These are phyloP conservation scores for Sarcophaga peregrina DNA, from an alignment of 1,140 invertebrate genomes.

Conservation along the genomic window DNA sequence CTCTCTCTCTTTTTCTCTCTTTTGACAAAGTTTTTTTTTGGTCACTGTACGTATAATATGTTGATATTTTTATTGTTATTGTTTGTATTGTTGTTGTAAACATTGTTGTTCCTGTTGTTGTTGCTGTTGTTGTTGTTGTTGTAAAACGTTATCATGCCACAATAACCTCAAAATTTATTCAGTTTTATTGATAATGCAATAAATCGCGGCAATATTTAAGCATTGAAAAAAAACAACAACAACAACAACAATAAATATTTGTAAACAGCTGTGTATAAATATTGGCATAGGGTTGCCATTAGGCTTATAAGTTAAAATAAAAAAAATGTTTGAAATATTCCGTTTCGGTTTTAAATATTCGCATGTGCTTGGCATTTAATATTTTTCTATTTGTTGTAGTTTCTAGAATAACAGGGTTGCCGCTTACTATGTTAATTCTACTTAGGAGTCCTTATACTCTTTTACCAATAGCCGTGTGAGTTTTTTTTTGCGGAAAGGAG, in stretches of 20 bases:
- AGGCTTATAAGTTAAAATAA: too few species aligned
- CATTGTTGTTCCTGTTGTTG: slow-evolving; percentile 44
- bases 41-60: not conserved
- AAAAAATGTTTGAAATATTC: too few species aligned
- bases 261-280: not conserved
- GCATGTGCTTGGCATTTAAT: too few species aligned
- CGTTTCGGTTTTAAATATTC: too few species aligned
- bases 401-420: too few species aligned
- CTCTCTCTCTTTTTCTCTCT: too few species aligned
- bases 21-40: too few species aligned
- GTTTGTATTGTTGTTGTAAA: not conserved
- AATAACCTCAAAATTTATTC: slow-evolving; percentile 66
- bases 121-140: not conserved
- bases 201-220: slow-evolving; percentile 52
- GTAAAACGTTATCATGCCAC: slow-evolving; percentile 65
- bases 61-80: not conserved
- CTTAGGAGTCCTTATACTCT: too few species aligned
- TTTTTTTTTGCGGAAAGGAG: too few species aligned
- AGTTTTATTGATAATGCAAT: slow-evolving; percentile 66
- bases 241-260: not conserved
- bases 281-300: not conserved
- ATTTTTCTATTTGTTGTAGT: too few species aligned
- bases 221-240: not conserved
- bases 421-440: too few species aligned
- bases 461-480: too few species aligned